Percentiles rank a stretch among this genome's conserved stretches.
Evolutionary conservation across 2,797 vertebrate species (phyloP).

Genomic region (Danionella dracula): DNA sequence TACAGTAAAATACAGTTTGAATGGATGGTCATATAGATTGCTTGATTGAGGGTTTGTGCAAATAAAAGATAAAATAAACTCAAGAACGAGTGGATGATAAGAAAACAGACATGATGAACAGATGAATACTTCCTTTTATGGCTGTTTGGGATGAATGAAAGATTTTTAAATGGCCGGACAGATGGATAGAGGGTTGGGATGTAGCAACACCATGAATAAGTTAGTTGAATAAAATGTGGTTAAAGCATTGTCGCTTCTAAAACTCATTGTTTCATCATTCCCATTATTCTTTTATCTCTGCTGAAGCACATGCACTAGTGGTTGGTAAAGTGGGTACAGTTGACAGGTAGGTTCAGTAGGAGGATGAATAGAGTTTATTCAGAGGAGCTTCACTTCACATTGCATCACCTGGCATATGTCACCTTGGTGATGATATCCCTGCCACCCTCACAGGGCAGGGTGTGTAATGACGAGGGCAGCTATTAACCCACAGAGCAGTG

Average conservation of each 20-base stretch:
- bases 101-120: background rate
- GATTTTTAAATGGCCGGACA: background rate
- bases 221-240: too few species aligned
- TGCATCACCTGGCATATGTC: slow-evolving; percentile 9
- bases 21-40: background rate
- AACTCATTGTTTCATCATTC: too few species aligned
- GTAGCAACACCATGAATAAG: background rate
- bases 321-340: background rate
- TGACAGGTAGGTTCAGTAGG: background rate
- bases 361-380: background rate
- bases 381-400: background rate
- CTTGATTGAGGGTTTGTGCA: too few species aligned
- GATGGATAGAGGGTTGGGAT: background rate
- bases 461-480: slow-evolving; percentile 13
- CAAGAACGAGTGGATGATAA: background rate
- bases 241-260: too few species aligned
- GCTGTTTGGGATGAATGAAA: background rate
- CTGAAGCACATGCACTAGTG: background rate
- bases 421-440: background rate
- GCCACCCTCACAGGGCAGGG: background rate
- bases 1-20: too few species aligned
- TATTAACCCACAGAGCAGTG: slow-evolving; percentile 1
- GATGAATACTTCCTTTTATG: background rate
- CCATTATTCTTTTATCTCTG: too few species aligned
- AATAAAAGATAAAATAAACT: too few species aligned